These are phyloP conservation scores for Drosophila pegasa DNA, from an alignment of 2,888 invertebrate species.

Conservation along the genomic window DNA sequence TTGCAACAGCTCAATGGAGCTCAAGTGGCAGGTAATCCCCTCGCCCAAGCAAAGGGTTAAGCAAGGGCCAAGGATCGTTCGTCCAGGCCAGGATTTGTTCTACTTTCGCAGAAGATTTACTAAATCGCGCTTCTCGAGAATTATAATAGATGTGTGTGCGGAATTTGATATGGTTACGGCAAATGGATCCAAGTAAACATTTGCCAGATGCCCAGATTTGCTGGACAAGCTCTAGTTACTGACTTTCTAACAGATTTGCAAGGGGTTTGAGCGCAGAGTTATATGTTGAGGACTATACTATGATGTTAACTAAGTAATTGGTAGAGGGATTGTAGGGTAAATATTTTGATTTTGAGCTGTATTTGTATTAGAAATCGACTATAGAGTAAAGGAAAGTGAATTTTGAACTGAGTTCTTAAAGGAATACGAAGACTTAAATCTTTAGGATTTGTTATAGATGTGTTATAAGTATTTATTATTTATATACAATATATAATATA, in stretches of 20 bases:
- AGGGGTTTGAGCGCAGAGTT: neutral
- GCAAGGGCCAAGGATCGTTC: conserved; percentile 41
- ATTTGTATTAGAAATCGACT: too few species aligned
- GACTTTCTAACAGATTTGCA: conserved; percentile 21
- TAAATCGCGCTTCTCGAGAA: conserved; percentile 55
- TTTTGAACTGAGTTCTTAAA: too few species aligned
- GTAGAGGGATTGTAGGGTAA: neutral
- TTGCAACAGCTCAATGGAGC: conserved; percentile 74
- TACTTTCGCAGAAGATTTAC: conserved; percentile 66
- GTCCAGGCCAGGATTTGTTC: conserved; percentile 56
- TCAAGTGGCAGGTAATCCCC: conserved; percentile 71
- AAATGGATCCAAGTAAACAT: conserved; percentile 49
- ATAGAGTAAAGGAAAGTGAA: neutral
- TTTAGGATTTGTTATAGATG: too few species aligned
- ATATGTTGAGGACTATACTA: neutral
- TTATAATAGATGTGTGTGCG: conserved; percentile 11
- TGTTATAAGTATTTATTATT: neutral
- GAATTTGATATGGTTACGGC: conserved; percentile 19
- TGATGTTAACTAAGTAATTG: neutral
- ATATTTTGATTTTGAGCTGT: conserved; percentile 12
- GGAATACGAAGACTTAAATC: too few species aligned
- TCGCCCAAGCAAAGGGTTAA: conserved; percentile 65
- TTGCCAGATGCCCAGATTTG: conserved; percentile 1
- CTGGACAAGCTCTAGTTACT: conserved; percentile 13
- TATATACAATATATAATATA: neutral